Evolutionary conservation across 2,797 vertebrate species (phyloP), one percentile per base, ranked within the genome.

Genomic region (Morelia viridis): DNA sequence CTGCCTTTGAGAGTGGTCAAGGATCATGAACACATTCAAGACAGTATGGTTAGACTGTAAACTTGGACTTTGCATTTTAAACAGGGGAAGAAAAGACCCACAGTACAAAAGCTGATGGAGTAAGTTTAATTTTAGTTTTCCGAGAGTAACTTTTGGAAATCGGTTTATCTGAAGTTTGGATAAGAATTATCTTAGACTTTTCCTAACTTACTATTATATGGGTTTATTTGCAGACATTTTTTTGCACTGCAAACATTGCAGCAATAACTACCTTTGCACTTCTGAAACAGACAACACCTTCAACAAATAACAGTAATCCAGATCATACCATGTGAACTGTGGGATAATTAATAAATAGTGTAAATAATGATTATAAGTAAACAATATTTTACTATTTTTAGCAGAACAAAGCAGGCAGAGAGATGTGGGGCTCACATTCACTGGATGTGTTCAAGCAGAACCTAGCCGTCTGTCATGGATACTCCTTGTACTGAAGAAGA

Each of bases 351-450:
- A 97, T 95, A 28, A 95, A 93, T 58, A 96, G 50, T 0, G 0
- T 93, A 96, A 97, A 97, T 97, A 97, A 96, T 97, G 95, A 96
- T 94, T 84, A 57, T 56, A 94, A 95, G 95, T 94, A 95, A 94
- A 94, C 35, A 90, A 91, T 94, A 96, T 95, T 94, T 46, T 91
- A 53, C 7, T 53, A 53, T 53, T 53, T 41, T 53, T 53, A 53
- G 50, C 50, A 53, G 50, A 53, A 53, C 50, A 53, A 53, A 53
- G 7, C 8, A 53, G 50, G 5, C 50, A 53, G 50, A 53, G 50
- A 53, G 50, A 53, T 53, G 50, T 53, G 50, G 50, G 50, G 50
- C 50, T 53, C 50, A 7, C 50, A 8, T 53, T 53, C 50, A 53
- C 50, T 53, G 35, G 17, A 76, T 76, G 31, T 8, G 6, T 76